Evolutionary conservation across 2,113 vertebrate genomes (phyloP).

Genomic region (Microcebus ravelobensis): DNA sequence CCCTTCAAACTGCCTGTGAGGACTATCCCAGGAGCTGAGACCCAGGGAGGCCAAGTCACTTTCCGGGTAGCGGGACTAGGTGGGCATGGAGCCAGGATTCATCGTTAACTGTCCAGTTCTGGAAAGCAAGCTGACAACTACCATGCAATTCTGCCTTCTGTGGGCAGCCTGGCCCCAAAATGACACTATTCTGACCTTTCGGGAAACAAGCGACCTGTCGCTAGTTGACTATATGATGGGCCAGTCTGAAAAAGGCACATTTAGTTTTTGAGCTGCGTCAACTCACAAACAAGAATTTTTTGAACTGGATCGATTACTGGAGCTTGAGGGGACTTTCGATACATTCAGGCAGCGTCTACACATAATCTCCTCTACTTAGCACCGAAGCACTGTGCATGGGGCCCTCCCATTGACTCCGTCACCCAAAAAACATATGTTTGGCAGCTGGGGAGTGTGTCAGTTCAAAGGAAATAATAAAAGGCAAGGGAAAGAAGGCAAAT

Average conservation of each 20-base stretch:
- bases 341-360: not conserved
- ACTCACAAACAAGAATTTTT: not conserved
- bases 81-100: too few relatives aligned
- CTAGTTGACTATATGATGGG: rapidly evolving
- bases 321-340: not conserved
- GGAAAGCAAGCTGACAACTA: rapidly evolving
- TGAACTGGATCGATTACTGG: not conserved
- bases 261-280: not conserved
- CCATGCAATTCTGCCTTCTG: rapidly evolving
- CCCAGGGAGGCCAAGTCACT: rapidly evolving
- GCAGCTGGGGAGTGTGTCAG: conserved; percentile 52
- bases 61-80: not conserved
- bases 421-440: conserved; percentile 50
- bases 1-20: too few relatives aligned
- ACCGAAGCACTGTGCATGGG: not conserved
- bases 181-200: not conserved
- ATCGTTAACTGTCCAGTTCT: rapidly evolving
- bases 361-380: rapidly evolving
- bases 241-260: not conserved
- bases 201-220: not conserved
- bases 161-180: rapidly evolving
- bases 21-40: not conserved
- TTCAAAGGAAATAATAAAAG: conserved; percentile 74
- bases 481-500: not conserved
- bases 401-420: not conserved